These are phyloP conservation scores for Frankliniella intonsa DNA, from an alignment of 2,888 invertebrate genomes.

Conservation along the genomic window DNA sequence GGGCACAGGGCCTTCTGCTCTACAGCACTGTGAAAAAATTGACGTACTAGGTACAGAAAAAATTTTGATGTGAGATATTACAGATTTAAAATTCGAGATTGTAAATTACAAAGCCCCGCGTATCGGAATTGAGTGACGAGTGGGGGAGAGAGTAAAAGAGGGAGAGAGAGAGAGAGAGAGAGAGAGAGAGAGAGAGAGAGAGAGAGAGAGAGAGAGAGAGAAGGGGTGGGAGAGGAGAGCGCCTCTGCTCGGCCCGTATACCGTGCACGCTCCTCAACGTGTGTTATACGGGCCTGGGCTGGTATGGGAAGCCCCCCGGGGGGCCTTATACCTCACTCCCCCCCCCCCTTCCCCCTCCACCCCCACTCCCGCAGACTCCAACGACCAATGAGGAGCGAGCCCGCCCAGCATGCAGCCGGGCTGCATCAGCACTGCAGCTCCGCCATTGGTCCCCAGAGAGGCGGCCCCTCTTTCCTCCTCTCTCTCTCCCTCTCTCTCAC, in stretches of 20 bases:
- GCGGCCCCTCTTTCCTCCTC: not conserved
- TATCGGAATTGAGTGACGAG: too few relatives aligned
- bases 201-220: not conserved
- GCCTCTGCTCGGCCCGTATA: too few relatives aligned
- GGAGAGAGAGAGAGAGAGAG: not conserved
- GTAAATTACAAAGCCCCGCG: too few relatives aligned
- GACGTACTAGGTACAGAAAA: too few relatives aligned
- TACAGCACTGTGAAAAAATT: too few relatives aligned
- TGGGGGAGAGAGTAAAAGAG: not conserved
- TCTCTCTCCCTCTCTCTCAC: not conserved
- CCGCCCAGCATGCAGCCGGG: not conserved
- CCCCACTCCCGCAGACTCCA: not conserved
- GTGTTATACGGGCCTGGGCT: too few relatives aligned
- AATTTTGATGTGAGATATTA: too few relatives aligned
- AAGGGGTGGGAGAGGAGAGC: not conserved
- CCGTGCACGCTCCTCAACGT: too few relatives aligned
- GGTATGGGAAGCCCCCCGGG: too few relatives aligned
- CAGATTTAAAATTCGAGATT: too few relatives aligned
- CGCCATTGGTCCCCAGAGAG: not conserved
- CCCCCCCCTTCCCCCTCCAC: too few relatives aligned
- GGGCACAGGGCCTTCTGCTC: not conserved
- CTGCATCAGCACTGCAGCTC: not conserved
- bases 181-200: not conserved
- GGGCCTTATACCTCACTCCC: too few relatives aligned
- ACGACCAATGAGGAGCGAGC: conserved; percentile 8